Evolutionary conservation across 2,113 vertebrate species (phyloP), one percentile per base, ranked within the genome.

Genomic region (Sigmodon hispidus): DNA sequence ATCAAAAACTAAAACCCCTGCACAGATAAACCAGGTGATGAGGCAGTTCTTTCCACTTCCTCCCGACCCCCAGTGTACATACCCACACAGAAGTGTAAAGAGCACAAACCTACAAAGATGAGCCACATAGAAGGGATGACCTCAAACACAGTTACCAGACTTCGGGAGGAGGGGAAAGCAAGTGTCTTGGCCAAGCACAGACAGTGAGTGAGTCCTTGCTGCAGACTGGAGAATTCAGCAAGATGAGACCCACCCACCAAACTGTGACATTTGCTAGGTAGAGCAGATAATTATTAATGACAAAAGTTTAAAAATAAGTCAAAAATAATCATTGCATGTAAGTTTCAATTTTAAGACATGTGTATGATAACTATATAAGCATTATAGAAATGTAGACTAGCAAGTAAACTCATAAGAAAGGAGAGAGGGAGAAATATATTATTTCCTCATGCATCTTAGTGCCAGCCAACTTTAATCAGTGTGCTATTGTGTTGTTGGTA

Each of bases 221-320:
- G 0, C 9, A 4, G 34, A 0, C 36, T 55, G 40, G 21, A 81
- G 57, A 88, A 91, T 15, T 26, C 40, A 34, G 4, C 1, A n/a
- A 36, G 52, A 50, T 8, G 4, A 13, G 5, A 61, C 15, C 16
- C 55, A 13, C 12, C 79, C 0, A 12, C 0, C 22, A 50, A 40
- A 40, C 29, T 63, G 55, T 81, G n/a, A 61, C 43, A 63, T 73
- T 52, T 45, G 29, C 61, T 57, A 65, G 72, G 79, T 57, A 76
- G 65, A 55, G 12, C 86, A 75, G 45, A 21, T 4, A 75, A 91
- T 70, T 65, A 77, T 76, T 75, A 55, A 79, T 88, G 65, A 75
- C n/a, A 45, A 63, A 70, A 88, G 88, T 83, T 29, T 63, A 87
- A 92, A 96, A 89, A 77, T 63, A 89, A 83, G 50, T 88, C 50